Evolutionary conservation across 2,113 vertebrate genomes (phyloP).

Genomic region (Cromileptes altivelis): DNA sequence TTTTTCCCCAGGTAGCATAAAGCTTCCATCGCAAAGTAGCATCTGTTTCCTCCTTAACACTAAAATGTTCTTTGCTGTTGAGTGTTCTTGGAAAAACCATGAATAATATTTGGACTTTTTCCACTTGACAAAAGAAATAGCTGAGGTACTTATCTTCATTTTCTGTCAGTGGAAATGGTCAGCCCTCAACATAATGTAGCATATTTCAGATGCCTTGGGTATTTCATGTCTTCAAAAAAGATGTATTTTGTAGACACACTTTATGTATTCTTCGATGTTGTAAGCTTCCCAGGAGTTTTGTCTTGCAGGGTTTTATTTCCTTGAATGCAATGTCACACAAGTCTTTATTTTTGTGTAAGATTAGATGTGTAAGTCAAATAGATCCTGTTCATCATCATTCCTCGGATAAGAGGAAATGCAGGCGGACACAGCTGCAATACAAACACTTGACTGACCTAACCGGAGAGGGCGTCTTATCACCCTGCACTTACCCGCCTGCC

Average conservation of each 20-base stretch:
- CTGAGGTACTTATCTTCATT: conserved; percentile 36
- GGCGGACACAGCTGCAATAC: conserved; percentile 32
- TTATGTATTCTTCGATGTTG: background rate
- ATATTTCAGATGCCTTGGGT: conserved; percentile 13
- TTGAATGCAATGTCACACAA: background rate
- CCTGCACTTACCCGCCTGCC: conserved; percentile 83
- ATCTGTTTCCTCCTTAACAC: too few relatives aligned
- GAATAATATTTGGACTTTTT: conserved; percentile 14
- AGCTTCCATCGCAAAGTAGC: background rate
- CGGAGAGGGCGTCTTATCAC: conserved; percentile 20
- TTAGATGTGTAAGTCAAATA: conserved; percentile 3
- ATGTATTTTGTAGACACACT: background rate
- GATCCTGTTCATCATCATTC: conserved; percentile 1
- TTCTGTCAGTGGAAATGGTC: conserved; percentile 16
- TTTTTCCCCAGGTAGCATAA: background rate
- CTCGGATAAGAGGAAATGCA: conserved; percentile 22
- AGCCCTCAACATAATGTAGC: background rate
- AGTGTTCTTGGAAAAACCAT: conserved; percentile 17
- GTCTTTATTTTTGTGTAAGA: conserved; percentile 2
- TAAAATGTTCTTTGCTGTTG: background rate
- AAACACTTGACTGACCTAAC: conserved; percentile 38
- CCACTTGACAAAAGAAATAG: conserved; percentile 23
- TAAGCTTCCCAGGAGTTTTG: background rate
- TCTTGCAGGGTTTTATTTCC: background rate
- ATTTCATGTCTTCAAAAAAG: background rate